Evolutionary conservation across 2,888 invertebrate species (phyloP).

Genomic region (Fragum fragum): DNA sequence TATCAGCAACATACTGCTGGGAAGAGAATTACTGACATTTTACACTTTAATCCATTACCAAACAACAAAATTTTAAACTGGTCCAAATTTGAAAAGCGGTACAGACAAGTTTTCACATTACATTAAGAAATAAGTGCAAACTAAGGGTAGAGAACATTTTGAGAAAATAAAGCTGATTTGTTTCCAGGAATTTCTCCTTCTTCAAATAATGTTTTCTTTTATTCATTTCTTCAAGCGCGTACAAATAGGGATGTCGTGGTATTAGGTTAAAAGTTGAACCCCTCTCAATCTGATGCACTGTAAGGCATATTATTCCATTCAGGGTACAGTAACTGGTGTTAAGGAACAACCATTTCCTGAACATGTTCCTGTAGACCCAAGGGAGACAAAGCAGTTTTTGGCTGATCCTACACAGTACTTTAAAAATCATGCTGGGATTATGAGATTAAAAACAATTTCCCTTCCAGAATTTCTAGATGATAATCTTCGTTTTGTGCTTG

Average conservation of each 20-base stretch:
- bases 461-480: constrained; percentile 66
- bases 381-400: constrained; percentile 9
- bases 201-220: too few relatives aligned
- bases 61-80: not conserved
- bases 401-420: constrained; percentile 37
- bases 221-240: too few relatives aligned
- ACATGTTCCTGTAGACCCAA: constrained; percentile 38
- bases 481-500: constrained; percentile 61
- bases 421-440: constrained; percentile 69
- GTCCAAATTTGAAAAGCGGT: not conserved
- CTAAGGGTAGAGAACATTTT: not conserved
- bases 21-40: too few relatives aligned
- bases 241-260: too few relatives aligned
- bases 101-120: too few relatives aligned
- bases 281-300: too few relatives aligned
- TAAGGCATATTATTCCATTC: not conserved
- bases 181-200: too few relatives aligned
- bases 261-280: too few relatives aligned
- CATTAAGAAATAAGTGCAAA: not conserved
- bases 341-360: constrained; percentile 29
- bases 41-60: not conserved
- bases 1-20: too few relatives aligned
- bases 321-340: constrained; percentile 18
- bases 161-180: too few relatives aligned
- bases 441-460: constrained; percentile 46